Percentiles rank a stretch among this genome's conserved stretches.
These are phyloP conservation scores for Otis tarda DNA, from an alignment of 2,113 vertebrate species.

Conservation along the genomic window DNA sequence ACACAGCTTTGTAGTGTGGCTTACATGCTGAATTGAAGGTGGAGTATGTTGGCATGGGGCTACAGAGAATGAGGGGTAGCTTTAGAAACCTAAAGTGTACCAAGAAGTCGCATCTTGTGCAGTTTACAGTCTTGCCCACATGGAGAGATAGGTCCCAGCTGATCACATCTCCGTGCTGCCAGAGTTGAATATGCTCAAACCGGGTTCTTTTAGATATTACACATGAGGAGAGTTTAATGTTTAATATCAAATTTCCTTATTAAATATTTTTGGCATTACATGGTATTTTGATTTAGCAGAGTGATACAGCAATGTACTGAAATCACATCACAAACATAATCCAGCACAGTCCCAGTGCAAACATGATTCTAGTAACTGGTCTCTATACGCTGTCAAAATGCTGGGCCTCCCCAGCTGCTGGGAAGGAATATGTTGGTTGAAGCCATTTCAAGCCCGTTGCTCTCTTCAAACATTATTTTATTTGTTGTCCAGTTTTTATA, in stretches of 20 bases:
- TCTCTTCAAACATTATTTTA: not conserved
- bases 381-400: not conserved
- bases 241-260: not conserved
- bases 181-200: not conserved
- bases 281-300: not conserved
- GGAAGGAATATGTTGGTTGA: not conserved
- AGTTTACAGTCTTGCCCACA: not conserved
- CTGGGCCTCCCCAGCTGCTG: not conserved
- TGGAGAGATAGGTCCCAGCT: not conserved
- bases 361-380: accelerated
- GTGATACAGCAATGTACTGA: not conserved
- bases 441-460: not conserved
- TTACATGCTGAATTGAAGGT: not conserved
- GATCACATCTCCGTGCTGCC: not conserved
- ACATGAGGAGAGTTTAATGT: not conserved
- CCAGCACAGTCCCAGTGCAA: not conserved
- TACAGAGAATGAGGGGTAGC: not conserved
- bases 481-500: not conserved
- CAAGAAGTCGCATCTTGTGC: not conserved
- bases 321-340: not conserved
- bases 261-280: not conserved
- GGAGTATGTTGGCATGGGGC: accelerated
- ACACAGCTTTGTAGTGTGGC: accelerated
- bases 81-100: not conserved
- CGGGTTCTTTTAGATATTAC: not conserved